These are phyloP conservation scores for Manis crassicaudata DNA, from an alignment of 2,797 vertebrate genomes.

Conservation along the genomic window DNA sequence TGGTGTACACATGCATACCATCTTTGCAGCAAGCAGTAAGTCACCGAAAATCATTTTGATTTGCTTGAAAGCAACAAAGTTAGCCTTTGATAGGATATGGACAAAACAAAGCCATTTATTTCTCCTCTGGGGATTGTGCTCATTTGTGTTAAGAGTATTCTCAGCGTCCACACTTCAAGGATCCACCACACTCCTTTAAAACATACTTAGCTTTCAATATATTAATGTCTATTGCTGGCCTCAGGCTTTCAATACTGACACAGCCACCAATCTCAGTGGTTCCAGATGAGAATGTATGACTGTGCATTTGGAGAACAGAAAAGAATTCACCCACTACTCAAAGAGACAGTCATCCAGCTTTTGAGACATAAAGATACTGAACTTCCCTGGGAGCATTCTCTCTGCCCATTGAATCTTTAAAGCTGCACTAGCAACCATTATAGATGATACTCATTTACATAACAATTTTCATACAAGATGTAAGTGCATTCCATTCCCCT, in stretches of 20 bases:
- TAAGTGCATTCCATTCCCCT: not conserved
- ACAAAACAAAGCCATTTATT: not conserved
- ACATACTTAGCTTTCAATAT: not conserved
- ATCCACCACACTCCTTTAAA: not conserved
- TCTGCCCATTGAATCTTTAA: not conserved
- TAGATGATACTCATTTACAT: not conserved
- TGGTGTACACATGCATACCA: not conserved
- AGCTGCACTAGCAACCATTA: not conserved
- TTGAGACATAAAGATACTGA: not conserved
- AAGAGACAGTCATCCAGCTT: not conserved
- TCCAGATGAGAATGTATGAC: not conserved
- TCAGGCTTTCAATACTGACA: not conserved
- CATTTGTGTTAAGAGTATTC: not conserved
- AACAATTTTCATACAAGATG: not conserved
- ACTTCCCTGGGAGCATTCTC: not conserved
- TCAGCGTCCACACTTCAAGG: not conserved
- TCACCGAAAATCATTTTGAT: not conserved
- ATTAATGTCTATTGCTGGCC: not conserved
- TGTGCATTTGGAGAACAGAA: not conserved
- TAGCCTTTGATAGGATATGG: not conserved
- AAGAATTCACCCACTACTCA: not conserved
- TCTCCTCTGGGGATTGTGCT: not conserved
- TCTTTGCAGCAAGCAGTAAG: not conserved
- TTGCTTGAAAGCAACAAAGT: slow-evolving; percentile 27
- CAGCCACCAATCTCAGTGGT: not conserved